Conservation (phyloP, 1,140 invertebrate species). For the Drosophila tropicalis region DNA sequence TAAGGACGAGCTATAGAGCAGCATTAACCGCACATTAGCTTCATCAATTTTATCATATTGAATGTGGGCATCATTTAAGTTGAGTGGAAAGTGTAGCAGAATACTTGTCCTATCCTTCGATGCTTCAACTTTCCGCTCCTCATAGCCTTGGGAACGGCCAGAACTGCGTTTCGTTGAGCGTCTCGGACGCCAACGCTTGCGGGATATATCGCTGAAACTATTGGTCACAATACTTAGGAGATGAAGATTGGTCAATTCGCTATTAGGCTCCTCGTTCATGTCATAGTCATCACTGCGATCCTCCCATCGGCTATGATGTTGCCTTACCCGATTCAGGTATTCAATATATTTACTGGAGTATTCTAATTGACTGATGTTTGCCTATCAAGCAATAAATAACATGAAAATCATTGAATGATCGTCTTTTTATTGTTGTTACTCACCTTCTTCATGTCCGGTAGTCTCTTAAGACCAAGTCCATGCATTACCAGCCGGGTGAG, state of each 20-base stretch:
- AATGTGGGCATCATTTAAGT: slow-evolving; percentile 35
- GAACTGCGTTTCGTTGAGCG: slow-evolving; percentile 14
- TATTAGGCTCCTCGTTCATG: background rate
- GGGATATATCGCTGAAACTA: slow-evolving; percentile 40
- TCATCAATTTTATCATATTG: slow-evolving; percentile 67
- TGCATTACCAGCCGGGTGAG: slow-evolving; percentile 60
- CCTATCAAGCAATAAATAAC: slow-evolving; percentile 50
- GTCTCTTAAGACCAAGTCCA: slow-evolving; percentile 63
- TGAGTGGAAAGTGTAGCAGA: slow-evolving; percentile 60
- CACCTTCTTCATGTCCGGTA: slow-evolving; percentile 74
- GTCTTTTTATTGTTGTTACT: slow-evolving; percentile 1
- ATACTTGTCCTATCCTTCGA: slow-evolving; percentile 56
- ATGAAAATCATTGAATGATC: background rate
- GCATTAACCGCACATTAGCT: slow-evolving; percentile 73
- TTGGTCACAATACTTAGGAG: slow-evolving; percentile 64
- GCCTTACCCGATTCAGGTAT: slow-evolving; percentile 62
- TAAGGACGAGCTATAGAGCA: slow-evolving; percentile 66
- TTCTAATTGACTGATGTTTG: slow-evolving; percentile 77
- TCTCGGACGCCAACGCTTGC: slow-evolving; percentile 32
- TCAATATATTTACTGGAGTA: slow-evolving; percentile 76
- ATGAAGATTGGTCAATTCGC: slow-evolving; percentile 28
- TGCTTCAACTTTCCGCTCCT: background rate
- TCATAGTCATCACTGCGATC: slow-evolving; percentile 8
- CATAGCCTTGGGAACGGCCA: background rate
- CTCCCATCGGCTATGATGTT: background rate